phyloP scores from a whole-genome alignment of 64 coral and sea anemone species.

The Stichodactyla mertensii region DNA sequence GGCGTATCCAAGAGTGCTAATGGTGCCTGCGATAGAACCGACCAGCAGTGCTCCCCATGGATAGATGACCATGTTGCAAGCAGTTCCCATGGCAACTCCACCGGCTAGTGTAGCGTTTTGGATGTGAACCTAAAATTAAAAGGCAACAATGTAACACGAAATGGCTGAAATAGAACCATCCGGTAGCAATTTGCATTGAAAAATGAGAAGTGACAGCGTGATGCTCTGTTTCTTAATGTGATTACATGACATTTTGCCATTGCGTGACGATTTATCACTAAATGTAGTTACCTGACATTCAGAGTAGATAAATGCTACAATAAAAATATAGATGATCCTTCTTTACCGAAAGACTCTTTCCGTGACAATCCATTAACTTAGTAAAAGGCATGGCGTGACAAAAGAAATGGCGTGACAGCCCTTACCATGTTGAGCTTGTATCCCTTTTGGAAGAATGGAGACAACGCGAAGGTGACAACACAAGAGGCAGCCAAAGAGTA shows the following conservation, averaged over 20 bases:
- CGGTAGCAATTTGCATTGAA: no score
- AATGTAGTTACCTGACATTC: no score
- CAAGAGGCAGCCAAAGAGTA: slow-evolving; percentile 79
- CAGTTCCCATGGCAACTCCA: slow-evolving; percentile 90
- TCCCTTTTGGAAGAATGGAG: slow-evolving; percentile 60
- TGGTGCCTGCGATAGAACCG: slow-evolving; percentile 55
- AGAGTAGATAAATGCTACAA: no score
- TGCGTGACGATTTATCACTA: no score
- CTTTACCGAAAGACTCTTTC: no score
- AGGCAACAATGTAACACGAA: background rate
- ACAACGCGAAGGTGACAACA: slow-evolving; percentile 77
- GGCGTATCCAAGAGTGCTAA: slow-evolving; percentile 78
- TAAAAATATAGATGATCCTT: no score
- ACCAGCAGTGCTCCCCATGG: slow-evolving; percentile 88
- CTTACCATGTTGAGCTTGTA: slow-evolving; percentile 82
- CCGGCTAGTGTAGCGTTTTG: slow-evolving; percentile 91
- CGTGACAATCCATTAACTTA: background rate
- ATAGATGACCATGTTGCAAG: slow-evolving; percentile 77
- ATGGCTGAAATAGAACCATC: no score
- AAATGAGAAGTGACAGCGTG: no score
- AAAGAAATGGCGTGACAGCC: background rate
- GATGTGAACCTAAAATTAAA: slow-evolving; percentile 47
- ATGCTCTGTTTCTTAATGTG: no score
- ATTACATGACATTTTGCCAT: no score
- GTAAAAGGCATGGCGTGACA: no score